Evolutionary conservation across 2,888 invertebrate genomes (phyloP), one percentile per base, ranked within the genome.

Genomic region (Tetragonisca angustula): DNA sequence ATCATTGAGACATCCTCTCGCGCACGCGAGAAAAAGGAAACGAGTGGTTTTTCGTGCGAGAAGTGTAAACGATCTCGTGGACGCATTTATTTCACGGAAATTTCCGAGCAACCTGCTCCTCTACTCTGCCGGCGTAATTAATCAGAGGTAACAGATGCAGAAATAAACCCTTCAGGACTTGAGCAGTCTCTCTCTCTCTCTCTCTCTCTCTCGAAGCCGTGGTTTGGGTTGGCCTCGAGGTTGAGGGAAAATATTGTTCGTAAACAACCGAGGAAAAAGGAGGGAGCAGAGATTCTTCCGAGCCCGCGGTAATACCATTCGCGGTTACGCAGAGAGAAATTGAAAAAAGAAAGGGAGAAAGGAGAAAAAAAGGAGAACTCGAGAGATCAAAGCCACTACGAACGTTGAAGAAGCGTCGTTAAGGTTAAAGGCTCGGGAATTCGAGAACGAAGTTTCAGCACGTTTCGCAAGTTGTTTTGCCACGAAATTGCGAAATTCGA

Each of bases 81-180:
- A 50, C 62, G 13, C 64, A 67, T 54, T 36, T 61, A 52, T 68
- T 75, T 21, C 43, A 32, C 11, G 69, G 13, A 56, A 70, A 70
- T 79, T 76, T 50, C 76, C 49, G 11, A n/a, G 9, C 24, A 27
- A 2, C 13, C 21, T n/a, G 56, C 43, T 17, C 49, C 17, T 15
- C 9, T 62, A 9, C 15, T 52, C 24, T 9, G 13, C 49, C 24
- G n/a, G 27, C 17, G 32, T 64, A 76, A 79, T 79, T 79, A 81
- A 79, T 81, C 81, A 81, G 61, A 6, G 80, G 79, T 62, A 81
- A 79, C 81, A 81, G 81, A 79, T 81, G 81, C 81, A 61, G 72
- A 73, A 68, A 72, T 68, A 67, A 79, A 72, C 54, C 54, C 50
- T 4, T 27, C 9, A 67, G 56, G 79, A 32, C 59, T 79, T 21